Conservation (phyloP, 1,140 invertebrate species). For the Chironomus tepperi region DNA sequence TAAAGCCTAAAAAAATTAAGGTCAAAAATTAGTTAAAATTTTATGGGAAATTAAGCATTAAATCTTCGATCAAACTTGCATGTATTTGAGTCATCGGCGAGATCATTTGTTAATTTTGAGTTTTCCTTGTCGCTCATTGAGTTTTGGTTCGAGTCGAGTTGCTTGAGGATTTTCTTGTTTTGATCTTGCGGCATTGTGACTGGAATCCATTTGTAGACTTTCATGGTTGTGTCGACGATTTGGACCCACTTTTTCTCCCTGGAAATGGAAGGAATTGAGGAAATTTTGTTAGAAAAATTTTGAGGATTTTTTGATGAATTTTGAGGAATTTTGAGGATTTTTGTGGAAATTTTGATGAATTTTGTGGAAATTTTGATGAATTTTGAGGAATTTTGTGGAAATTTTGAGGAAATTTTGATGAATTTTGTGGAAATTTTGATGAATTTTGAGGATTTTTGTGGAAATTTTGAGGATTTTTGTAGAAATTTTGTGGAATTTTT, state of each 20-base stretch:
- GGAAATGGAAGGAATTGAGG: no score
- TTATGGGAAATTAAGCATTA: conserved; percentile 24
- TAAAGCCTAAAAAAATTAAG: conserved; percentile 38
- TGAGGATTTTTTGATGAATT: no score
- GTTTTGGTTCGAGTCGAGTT: conserved; percentile 40
- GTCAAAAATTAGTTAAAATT: conserved; percentile 26
- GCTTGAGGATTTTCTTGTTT: conserved; percentile 49
- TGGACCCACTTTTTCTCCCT: conserved; percentile 99
- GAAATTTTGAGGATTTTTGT: no score
- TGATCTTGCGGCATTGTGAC: conserved; percentile 64
- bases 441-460: no score
- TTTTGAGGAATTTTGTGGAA: no score
- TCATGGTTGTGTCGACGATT: conserved; percentile 95
- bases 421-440: no score
- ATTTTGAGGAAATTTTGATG: no score
- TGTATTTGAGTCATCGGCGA: conserved; percentile 77
- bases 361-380: no score
- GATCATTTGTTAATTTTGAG: conserved; percentile 50
- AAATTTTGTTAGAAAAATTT: no score
- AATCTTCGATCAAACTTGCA: conserved; percentile 49
- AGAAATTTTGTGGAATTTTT: no score
- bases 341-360: no score
- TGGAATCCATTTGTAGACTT: conserved; percentile 97
- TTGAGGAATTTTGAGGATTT: no score
- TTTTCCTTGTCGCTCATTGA: conserved; percentile 73